phyloP scores from a whole-genome alignment of 1,140 invertebrate species.

The Zaprionus ghesquierei region DNA sequence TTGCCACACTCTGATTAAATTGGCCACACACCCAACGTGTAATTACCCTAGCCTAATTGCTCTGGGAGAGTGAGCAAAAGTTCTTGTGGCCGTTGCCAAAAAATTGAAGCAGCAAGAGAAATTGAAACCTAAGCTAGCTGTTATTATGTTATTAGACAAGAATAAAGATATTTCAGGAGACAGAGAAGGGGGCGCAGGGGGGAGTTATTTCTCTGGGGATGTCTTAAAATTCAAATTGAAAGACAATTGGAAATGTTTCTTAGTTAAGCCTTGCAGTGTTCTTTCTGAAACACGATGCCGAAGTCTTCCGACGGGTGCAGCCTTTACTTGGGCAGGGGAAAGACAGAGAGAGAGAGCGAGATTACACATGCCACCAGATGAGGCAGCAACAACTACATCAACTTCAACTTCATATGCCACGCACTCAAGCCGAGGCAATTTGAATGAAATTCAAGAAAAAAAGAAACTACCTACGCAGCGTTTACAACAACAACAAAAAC shows the following conservation, averaged over 20 bases:
- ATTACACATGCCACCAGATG: neutral
- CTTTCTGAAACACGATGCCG: neutral
- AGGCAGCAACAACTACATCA: neutral
- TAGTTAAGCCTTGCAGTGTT: neutral
- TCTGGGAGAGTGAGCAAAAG: neutral
- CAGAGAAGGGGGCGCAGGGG: neutral
- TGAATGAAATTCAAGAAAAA: conserved; percentile 67
- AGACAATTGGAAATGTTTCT: neutral
- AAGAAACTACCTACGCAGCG: conserved; percentile 70
- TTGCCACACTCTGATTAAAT: neutral
- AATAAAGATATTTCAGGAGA: neutral
- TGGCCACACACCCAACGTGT: neutral
- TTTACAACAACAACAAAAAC: conserved; percentile 37
- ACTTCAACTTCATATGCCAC: neutral
- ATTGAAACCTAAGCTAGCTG: conserved; percentile 30
- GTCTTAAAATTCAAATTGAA: neutral
- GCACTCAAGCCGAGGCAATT: conserved; percentile 39
- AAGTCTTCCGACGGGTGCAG: neutral
- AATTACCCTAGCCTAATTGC: neutral
- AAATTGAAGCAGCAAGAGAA: conserved; percentile 6
- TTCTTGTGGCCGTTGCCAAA: neutral
- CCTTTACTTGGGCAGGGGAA: neutral
- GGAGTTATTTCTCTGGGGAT: neutral
- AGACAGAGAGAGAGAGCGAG: neutral
- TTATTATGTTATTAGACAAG: conserved; percentile 20